Percentiles rank a stretch among this genome's conserved stretches.
phyloP scores from a whole-genome alignment of 1,140 invertebrate species.

The Anastrepha obliqua region DNA sequence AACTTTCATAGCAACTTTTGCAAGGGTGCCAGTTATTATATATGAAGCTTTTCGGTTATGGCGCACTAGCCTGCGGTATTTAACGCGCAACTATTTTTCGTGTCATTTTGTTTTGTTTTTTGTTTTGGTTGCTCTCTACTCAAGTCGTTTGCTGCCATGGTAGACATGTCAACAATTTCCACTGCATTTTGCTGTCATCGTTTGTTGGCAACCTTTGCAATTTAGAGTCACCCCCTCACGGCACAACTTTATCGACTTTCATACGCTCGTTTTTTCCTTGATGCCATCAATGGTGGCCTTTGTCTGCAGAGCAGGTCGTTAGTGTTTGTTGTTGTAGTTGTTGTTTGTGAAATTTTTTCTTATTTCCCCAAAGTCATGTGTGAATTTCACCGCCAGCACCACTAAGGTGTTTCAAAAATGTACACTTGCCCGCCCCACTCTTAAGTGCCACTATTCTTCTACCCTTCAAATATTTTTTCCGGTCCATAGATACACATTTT shows the following conservation, averaged over 20 bases:
- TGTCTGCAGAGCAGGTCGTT: constrained; percentile 27
- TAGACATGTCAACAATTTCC: background rate
- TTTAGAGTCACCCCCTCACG: background rate
- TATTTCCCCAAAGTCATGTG: background rate
- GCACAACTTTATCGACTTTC: background rate
- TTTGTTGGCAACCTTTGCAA: background rate
- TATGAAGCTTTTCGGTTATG: background rate
- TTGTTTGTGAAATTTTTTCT: background rate
- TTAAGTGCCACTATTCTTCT: background rate
- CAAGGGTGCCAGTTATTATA: no score
- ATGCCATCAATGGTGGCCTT: background rate
- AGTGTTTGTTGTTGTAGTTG: background rate
- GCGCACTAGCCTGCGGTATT: background rate
- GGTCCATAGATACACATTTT: background rate
- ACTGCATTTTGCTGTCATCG: background rate
- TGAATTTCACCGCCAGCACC: constrained; percentile 2
- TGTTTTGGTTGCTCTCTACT: background rate
- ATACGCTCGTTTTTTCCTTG: background rate
- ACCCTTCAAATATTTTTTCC: background rate
- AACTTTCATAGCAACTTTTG: no score
- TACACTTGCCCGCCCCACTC: background rate
- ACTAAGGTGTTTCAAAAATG: constrained; percentile 24
- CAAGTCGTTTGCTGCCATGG: background rate
- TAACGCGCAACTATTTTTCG: background rate
- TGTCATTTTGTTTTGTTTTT: background rate